A percentile compares a stretch with the other conserved stretches of the same genome.
phyloP scores from a whole-genome alignment of 1,140 invertebrate species.

The Lepidostoma basale region DNA sequence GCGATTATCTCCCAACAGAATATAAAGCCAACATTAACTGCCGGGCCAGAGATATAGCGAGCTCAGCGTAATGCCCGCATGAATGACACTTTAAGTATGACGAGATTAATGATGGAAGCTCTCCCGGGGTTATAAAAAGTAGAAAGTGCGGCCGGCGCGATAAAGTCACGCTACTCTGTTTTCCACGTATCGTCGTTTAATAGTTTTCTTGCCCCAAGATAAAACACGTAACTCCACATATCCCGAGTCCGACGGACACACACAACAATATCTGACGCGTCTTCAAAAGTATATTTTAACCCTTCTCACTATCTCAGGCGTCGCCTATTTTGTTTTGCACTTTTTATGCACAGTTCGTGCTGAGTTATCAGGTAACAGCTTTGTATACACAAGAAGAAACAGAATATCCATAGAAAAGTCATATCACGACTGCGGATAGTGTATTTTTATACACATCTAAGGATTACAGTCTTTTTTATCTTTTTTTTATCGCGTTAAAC shows the following conservation, averaged over 20 bases:
- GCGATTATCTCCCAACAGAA: conserved; percentile 5
- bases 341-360: too few species aligned
- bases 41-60: background rate
- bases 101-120: conserved; percentile 20
- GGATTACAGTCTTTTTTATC: conserved; percentile 1
- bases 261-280: too few species aligned
- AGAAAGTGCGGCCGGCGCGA: conserved; percentile 1
- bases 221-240: conserved; percentile 4
- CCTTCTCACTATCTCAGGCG: too few species aligned
- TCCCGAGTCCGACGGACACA: too few species aligned
- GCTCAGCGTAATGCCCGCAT: background rate
- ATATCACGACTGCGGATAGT: background rate
- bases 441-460: conserved; percentile 3
- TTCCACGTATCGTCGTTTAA: conserved; percentile 22
- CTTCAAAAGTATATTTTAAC: too few species aligned
- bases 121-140: conserved; percentile 3
- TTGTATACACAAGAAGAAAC: too few species aligned
- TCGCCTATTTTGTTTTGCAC: too few species aligned
- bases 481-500: too few species aligned
- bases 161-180: conserved; percentile 12
- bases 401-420: background rate
- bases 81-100: conserved; percentile 28
- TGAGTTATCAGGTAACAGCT: too few species aligned
- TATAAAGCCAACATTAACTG: conserved; percentile 5
- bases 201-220: conserved; percentile 24